phyloP scores from a whole-genome alignment of 2,113 vertebrate species.

The Pedionomus torquatus region DNA sequence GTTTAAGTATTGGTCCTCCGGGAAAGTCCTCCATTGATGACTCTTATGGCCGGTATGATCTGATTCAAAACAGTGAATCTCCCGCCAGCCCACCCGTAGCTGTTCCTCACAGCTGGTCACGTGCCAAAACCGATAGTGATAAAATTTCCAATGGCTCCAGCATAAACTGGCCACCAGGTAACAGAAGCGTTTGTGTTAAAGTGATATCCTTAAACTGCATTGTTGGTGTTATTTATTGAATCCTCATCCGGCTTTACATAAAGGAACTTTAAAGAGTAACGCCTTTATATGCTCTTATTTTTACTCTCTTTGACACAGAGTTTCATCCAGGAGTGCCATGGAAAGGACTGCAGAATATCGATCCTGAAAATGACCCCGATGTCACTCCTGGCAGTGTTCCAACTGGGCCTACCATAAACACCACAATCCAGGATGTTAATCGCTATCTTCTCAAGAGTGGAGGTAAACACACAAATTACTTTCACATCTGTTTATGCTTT shows the following conservation, averaged over 20 bases:
- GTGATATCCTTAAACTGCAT: fast-evolving
- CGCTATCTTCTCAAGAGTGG: constrained; percentile 96
- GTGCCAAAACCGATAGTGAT: constrained; percentile 92
- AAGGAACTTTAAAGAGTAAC: neutral
- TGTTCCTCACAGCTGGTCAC: constrained; percentile 94
- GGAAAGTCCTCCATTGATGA: constrained; percentile 93
- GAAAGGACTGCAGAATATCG: constrained; percentile 99
- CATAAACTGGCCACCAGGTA: constrained; percentile 98
- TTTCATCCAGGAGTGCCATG: constrained; percentile 98
- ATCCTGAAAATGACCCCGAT: constrained; percentile 97
- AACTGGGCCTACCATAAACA: constrained; percentile 96
- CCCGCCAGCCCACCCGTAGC: constrained; percentile 90
- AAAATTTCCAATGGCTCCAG: constrained; percentile 96
- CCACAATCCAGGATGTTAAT: constrained; percentile 98
- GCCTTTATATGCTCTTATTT: neutral
- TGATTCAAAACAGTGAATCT: constrained; percentile 91
- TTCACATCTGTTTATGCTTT: neutral
- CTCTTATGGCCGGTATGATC: constrained; percentile 93
- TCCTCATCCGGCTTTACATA: neutral
- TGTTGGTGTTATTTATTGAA: neutral
- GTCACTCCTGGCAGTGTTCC: constrained; percentile 98
- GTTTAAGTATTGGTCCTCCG: constrained; percentile 87
- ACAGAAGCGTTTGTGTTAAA: neutral
- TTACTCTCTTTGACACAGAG: constrained; percentile 75
- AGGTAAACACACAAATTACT: constrained; percentile 73